Base-by-base conservation (phyloP, 2,888 invertebrate species). In the Andrena praecox region DNA sequence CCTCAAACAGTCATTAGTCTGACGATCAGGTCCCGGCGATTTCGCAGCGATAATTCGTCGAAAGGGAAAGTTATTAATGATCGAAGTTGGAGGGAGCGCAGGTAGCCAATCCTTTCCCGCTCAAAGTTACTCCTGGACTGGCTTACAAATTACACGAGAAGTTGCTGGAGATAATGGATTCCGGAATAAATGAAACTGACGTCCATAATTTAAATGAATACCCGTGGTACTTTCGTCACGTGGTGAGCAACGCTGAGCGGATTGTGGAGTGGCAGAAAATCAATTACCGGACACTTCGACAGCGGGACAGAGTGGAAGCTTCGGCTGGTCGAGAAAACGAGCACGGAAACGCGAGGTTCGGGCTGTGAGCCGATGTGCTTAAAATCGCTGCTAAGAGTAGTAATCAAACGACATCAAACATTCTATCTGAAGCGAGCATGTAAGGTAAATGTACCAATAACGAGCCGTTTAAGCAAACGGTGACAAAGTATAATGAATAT, bases 41-140 rank as follows among this genome's bases (percentile, higher is more conserved):
- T 56, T 10, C n/a, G 50, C 54, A 20, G 77, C 42, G 42, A 42
- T 59, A 56, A 69, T 74, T 35, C 69, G 50, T 64, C 31, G 71
- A 80, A 66, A 80, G 77, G 35, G 83, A 82, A 86, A 87, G 86
- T 86, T 87, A 85, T 87, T 88, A 87, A 86, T 77, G 84, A 76
- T 67, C 64, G 50, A 86, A 87, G 86, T 87, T 87, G 7, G 69
- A 10, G 63, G 52, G 31, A 59, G 60, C 59, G 50, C 50, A 54
- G 71, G 76, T 68, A 35, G 48, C 27, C 27, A 16, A n/a, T 59
- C 56, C 10, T 35, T 69, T 56, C 27, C 10, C n/a, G 3, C 31
- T 5, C 10, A 20, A 81, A 74, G 31, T 67, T 70, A 59, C 62
- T 24, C 66, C 27, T 7, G 73, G 42, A 79, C 80, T 64, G 68